Evolutionary conservation across 2,113 vertebrate species (phyloP), one percentile per base, ranked within the genome.

Genomic region (Pangasianodon hypophthalmus): DNA sequence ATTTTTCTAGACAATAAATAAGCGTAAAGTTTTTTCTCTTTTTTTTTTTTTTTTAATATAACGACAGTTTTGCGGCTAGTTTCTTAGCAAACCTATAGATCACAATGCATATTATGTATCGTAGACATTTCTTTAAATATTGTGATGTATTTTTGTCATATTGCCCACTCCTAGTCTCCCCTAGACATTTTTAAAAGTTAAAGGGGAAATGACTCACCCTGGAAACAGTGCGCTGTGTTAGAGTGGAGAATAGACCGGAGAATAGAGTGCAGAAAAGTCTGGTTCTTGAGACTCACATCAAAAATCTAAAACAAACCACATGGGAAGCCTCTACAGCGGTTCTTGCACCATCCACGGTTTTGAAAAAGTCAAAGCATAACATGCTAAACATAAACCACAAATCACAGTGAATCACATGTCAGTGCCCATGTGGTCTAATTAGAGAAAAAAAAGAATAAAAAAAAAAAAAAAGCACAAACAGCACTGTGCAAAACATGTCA

Each of bases 371-470:
- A 75, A 60, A 52, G 69, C 64, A 48, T 18, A 87, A 87, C 85
- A 69, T 37, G 54, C 13, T 64, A 46, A 86, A 82, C 58, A 77
- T 14, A 83, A 87, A 83, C 14, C 69, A 67, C 85, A 64, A 37
- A 46, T 58, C 18, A 64, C 29, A 79, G 71, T 18, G 3, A 80
- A 60, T 5, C 67, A 11, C 37, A 67, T 41, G 73, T 86, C 79
- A 32, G 84, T 73, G 79, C 88, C 86, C 81, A 58, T 80, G 81
- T 77, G 90, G 77, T 91, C 82, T 84, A 91, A 90, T 91, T 91
- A 37, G 37, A 37, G 37, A 37, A 37, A 37, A 37, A 37, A 37
- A 37, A 37, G n/a, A n/a, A n/a, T n/a, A 85, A 87, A 83, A 79
- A 58, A 21, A 60, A 48, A 19, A 77, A 29, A 19, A 11, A 1